Conservation (phyloP, 2,113 vertebrate species). For the Benitochromis conjunctus region DNA sequence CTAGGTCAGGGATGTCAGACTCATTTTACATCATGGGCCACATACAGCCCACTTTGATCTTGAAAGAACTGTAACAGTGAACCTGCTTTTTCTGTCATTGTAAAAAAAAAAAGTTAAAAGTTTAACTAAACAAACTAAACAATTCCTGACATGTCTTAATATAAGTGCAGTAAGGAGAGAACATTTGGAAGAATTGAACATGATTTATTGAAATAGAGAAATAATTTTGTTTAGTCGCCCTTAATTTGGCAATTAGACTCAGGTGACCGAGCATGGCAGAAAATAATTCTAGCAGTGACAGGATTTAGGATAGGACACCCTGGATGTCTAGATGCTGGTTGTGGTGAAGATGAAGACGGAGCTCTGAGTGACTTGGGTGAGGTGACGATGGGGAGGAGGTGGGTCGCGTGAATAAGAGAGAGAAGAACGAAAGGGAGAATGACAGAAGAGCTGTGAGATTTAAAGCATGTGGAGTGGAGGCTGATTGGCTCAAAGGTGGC, state of each 20-base stretch:
- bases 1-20: too few species aligned
- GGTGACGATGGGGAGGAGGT: not conserved
- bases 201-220: not conserved
- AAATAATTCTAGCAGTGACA: not conserved
- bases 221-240: not conserved
- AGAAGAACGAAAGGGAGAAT: too few species aligned
- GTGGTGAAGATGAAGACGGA: not conserved
- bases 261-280: not conserved
- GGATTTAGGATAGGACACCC: not conserved
- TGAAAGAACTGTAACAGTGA: too few species aligned
- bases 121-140: not conserved
- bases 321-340: not conserved
- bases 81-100: too few species aligned
- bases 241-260: not conserved
- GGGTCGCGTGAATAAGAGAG: not conserved
- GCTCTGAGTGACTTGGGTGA: not conserved
- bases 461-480: too few species aligned
- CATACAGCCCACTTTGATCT: too few species aligned
- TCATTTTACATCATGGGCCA: too few species aligned
- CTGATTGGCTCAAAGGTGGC: too few species aligned
- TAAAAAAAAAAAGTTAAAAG: not conserved
- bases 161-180: not conserved
- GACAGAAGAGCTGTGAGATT: too few species aligned
- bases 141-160: not conserved
- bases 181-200: not conserved